These are phyloP conservation scores for Muscicapa comitata DNA, from an alignment of 2,797 vertebrate genomes.

Conservation along the genomic window DNA sequence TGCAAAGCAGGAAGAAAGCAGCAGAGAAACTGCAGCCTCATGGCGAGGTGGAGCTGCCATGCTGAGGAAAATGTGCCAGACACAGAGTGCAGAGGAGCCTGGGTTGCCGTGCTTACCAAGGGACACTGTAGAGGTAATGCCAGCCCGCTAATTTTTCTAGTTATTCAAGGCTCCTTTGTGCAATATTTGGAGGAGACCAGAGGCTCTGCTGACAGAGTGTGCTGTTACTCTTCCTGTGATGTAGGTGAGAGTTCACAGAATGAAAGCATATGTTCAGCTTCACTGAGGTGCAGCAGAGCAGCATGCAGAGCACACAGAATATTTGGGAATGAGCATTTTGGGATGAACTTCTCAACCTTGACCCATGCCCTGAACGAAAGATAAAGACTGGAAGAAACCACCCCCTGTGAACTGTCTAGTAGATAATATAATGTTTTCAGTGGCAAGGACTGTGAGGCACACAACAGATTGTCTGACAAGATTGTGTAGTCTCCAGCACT, in stretches of 20 bases:
- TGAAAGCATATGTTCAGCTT: background rate
- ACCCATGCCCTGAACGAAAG: background rate
- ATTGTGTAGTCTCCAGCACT: background rate
- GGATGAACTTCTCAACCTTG: conserved; percentile 1
- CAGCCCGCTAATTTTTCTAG: background rate
- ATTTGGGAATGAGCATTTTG: background rate
- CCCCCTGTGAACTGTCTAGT: background rate
- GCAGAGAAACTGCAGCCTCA: background rate
- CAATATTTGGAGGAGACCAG: background rate
- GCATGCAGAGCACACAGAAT: background rate
- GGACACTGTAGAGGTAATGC: background rate
- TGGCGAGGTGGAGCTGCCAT: background rate
- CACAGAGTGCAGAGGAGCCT: background rate
- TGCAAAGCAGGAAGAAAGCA: background rate
- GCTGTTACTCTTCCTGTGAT: background rate
- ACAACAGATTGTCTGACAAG: conserved; percentile 41
- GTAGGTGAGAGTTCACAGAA: background rate
- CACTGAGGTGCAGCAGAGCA: background rate
- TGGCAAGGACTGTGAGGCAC: background rate
- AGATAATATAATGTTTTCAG: background rate
- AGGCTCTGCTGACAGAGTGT: background rate
- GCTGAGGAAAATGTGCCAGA: background rate
- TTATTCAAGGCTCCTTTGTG: background rate
- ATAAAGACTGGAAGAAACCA: background rate
- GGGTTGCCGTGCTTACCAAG: background rate